Percentiles rank a stretch among this genome's conserved stretches.
Evolutionary conservation across 2,113 vertebrate species (phyloP).

Genomic region (Bufo bufo): DNA sequence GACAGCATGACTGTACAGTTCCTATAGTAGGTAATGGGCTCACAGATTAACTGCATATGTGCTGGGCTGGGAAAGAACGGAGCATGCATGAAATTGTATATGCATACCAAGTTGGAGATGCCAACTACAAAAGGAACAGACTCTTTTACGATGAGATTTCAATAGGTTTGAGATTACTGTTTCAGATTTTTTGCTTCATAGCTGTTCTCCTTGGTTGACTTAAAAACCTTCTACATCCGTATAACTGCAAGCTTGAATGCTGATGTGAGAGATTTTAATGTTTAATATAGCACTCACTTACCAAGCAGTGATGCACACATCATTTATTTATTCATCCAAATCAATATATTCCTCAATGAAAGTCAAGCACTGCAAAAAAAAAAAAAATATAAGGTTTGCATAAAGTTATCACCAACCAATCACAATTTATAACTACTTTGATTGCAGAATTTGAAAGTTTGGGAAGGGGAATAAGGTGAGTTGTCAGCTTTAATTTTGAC

Average conservation of each 20-base stretch:
- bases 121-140: too few relatives aligned
- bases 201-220: neutral
- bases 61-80: too few relatives aligned
- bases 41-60: too few relatives aligned
- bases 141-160: neutral
- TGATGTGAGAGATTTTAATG: neutral
- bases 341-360: neutral
- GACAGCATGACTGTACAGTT: too few relatives aligned
- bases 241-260: neutral
- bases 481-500: neutral
- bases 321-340: neutral
- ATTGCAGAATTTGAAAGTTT: neutral
- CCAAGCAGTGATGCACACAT: neutral
- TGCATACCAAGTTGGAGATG: too few relatives aligned
- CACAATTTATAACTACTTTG: neutral
- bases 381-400: neutral
- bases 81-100: too few relatives aligned
- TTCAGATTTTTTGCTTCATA: neutral
- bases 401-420: neutral
- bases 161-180: neutral
- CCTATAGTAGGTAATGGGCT: too few relatives aligned
- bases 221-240: neutral
- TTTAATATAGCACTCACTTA: neutral
- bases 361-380: neutral
- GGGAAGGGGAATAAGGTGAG: neutral